These are phyloP conservation scores for Lophius piscatorius DNA, from an alignment of 2,113 vertebrate genomes.

Conservation along the genomic window DNA sequence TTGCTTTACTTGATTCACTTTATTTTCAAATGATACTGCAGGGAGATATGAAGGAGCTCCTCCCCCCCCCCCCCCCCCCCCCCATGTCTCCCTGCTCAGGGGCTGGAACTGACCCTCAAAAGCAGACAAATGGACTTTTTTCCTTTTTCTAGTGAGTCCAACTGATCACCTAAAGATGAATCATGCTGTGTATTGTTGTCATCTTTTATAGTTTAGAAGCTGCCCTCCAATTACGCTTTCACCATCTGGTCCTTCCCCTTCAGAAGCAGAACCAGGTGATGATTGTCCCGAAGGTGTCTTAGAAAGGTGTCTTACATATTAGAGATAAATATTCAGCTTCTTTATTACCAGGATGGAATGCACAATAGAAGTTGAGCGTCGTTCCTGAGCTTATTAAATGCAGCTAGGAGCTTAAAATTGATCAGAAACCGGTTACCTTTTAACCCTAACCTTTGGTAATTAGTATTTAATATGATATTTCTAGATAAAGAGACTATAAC, in stretches of 20 bases:
- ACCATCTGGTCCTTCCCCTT: conserved; percentile 7
- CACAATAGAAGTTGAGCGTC: conserved; percentile 39
- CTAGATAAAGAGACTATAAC: conserved; percentile 4
- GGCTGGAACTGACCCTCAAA: too few species aligned
- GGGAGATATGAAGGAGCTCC: too few species aligned
- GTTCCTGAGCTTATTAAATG: conserved; percentile 28
- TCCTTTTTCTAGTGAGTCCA: too few species aligned
- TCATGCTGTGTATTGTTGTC: conserved; percentile 1
- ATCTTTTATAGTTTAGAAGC: conserved; percentile 15
- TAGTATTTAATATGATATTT: too few species aligned
- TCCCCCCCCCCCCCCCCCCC: too few species aligned
- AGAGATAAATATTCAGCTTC: conserved; percentile 36
- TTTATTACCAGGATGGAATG: conserved; percentile 36
- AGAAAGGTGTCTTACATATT: conserved; percentile 24
- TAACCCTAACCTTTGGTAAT: too few species aligned
- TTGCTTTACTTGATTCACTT: too few species aligned
- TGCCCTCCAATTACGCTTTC: conserved; percentile 15
- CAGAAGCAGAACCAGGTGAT: conserved; percentile 1
- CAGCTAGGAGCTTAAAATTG: conserved; percentile 21
- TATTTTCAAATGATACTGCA: too few species aligned
- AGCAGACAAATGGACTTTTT: too few species aligned
- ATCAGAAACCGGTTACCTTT: conserved; percentile 65
- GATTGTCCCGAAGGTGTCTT: conserved; percentile 6
- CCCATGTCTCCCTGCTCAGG: too few species aligned
- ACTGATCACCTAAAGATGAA: not conserved